Conservation (phyloP, 2,797 vertebrate species). For the Pristis pectinata region DNA sequence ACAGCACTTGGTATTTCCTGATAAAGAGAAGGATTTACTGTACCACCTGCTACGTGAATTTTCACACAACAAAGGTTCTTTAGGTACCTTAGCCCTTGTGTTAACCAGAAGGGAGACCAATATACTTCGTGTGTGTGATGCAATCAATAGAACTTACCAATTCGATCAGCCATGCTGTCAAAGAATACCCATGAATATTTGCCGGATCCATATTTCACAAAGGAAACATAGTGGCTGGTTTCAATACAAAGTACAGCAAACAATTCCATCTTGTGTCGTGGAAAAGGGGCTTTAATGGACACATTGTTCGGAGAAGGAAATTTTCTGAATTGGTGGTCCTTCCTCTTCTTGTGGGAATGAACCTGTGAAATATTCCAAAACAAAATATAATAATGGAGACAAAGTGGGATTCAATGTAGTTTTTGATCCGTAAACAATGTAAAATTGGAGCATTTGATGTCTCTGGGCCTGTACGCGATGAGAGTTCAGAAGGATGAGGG, state of each 20-base stretch:
- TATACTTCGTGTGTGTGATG: neutral
- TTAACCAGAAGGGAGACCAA: neutral
- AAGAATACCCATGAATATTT: slow-evolving; percentile 70
- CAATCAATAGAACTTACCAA: slow-evolving; percentile 49
- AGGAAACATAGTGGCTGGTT: slow-evolving; percentile 73
- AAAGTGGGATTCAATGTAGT: no score
- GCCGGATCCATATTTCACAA: slow-evolving; percentile 63
- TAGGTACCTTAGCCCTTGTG: neutral
- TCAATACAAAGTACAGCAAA: slow-evolving; percentile 72
- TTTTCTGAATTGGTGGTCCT: slow-evolving; percentile 50
- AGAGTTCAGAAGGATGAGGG: no score
- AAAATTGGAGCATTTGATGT: neutral
- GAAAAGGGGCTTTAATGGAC: slow-evolving; percentile 40
- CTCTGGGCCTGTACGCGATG: no score
- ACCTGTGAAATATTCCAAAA: slow-evolving; percentile 49
- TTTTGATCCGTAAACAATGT: neutral
- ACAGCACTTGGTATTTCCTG: no score
- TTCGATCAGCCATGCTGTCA: slow-evolving; percentile 73
- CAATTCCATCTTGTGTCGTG: slow-evolving; percentile 57
- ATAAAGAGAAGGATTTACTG: no score
- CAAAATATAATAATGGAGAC: neutral
- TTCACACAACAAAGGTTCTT: neutral
- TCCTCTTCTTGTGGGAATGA: slow-evolving; percentile 54
- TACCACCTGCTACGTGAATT: neutral
- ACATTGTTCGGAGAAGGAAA: slow-evolving; percentile 44